Evolutionary conservation across 2,888 invertebrate genomes (phyloP).

Genomic region (Lasioglossum oenotherae): DNA sequence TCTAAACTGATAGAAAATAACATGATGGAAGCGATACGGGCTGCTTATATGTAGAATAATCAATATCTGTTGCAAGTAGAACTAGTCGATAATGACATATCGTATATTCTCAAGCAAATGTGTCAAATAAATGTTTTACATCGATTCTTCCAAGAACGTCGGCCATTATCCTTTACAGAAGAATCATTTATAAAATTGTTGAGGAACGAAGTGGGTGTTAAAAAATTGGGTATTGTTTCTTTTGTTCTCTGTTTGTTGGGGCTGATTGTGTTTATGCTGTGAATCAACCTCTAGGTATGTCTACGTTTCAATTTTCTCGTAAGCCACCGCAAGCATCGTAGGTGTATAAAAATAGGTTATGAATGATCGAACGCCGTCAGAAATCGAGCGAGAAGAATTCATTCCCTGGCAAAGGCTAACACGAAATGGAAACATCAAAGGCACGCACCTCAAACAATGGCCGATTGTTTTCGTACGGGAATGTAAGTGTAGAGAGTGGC

Average conservation of each 20-base stretch:
- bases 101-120: neutral
- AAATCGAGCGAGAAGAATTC: conserved; percentile 7
- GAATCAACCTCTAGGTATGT: neutral
- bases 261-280: neutral
- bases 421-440: conserved; percentile 5
- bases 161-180: neutral
- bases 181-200: neutral
- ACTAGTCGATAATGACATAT: neutral
- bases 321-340: neutral
- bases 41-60: neutral
- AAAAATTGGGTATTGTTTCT: neutral
- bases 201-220: neutral
- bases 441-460: conserved; percentile 16
- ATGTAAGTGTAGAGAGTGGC: conserved; percentile 15
- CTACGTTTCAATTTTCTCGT: neutral
- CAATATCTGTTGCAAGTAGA: neutral
- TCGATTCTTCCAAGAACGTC: neutral
- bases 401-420: neutral
- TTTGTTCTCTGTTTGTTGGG: too few species aligned
- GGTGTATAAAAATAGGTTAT: neutral
- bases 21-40: neutral
- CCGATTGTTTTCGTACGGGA: conserved; percentile 37
- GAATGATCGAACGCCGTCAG: neutral
- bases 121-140: neutral
- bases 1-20: neutral